phyloP scores from a whole-genome alignment of 2,888 invertebrate species.

The Quadriops clusia region DNA sequence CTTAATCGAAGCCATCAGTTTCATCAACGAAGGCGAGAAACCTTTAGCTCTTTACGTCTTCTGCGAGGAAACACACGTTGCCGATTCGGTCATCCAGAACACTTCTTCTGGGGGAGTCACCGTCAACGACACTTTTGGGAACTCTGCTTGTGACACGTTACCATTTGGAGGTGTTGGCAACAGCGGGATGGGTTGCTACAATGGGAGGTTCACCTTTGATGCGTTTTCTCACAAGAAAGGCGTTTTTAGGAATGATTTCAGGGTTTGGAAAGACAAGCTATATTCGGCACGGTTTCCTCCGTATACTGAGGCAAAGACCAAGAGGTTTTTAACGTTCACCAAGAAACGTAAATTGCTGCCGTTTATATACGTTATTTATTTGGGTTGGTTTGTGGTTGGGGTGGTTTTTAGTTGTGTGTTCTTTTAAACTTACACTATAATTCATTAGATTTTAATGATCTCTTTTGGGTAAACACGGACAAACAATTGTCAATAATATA shows the following conservation, averaged over 20 bases:
- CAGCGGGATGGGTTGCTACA: constrained; percentile 90
- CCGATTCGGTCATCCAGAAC: constrained; percentile 51
- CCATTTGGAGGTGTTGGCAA: constrained; percentile 95
- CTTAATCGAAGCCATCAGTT: constrained; percentile 83
- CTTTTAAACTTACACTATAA: no score
- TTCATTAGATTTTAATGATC: no score
- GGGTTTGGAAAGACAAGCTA: constrained; percentile 54
- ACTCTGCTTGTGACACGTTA: constrained; percentile 72
- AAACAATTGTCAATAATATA: no score
- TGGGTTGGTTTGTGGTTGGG: no score
- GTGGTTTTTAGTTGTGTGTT: no score
- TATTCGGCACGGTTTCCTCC: constrained; percentile 70
- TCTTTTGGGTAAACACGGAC: no score
- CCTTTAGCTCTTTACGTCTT: constrained; percentile 85
- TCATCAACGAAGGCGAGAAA: constrained; percentile 81
- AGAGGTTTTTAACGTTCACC: no score
- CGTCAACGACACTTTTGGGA: constrained; percentile 80
- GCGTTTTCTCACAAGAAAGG: constrained; percentile 90
- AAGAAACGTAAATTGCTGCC: no score
- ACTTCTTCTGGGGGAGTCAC: constrained; percentile 71
- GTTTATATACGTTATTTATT: no score
- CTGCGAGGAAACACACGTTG: constrained; percentile 45
- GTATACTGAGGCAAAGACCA: no score
- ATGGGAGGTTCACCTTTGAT: constrained; percentile 81
- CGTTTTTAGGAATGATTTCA: constrained; percentile 58